phyloP scores from a whole-genome alignment of 2,797 vertebrate genomes.

The Siniperca obscura region DNA sequence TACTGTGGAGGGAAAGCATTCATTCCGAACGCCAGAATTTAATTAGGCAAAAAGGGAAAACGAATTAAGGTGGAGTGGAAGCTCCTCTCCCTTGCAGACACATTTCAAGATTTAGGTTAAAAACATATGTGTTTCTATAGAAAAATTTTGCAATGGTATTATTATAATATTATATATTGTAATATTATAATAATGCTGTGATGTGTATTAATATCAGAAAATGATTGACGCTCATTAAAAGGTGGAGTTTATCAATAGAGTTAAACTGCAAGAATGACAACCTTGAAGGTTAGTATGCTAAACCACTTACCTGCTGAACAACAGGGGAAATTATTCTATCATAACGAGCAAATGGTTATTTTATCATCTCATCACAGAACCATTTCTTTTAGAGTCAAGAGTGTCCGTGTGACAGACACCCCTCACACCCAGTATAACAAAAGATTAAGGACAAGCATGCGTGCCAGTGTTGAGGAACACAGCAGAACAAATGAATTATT shows the following conservation, averaged over 20 bases:
- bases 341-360: conserved; percentile 33
- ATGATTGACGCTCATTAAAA: conserved; percentile 9
- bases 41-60: conserved; percentile 31
- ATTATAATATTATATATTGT: not conserved
- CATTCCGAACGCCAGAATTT: conserved; percentile 26
- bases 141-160: not conserved
- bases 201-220: conserved; percentile 5
- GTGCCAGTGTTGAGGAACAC: conserved; percentile 61
- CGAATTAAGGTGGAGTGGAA: conserved; percentile 24
- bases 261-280: conserved; percentile 9
- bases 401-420: conserved; percentile 52
- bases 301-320: conserved; percentile 11
- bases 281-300: conserved; percentile 15
- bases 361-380: conserved; percentile 42
- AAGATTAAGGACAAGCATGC: conserved; percentile 59
- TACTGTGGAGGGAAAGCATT: conserved; percentile 3
- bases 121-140: conserved; percentile 5
- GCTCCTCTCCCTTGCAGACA: conserved; percentile 9
- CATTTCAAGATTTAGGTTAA: conserved; percentile 16
- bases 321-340: conserved; percentile 17
- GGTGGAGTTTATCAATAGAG: not conserved
- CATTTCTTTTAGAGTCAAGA: conserved; percentile 39
- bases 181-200: not conserved
- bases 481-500: conserved; percentile 74
- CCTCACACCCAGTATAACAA: conserved; percentile 41